Percentiles rank a stretch among this genome's conserved stretches.
phyloP scores from a whole-genome alignment of 2,888 invertebrate species.

The Monopis laevigella region DNA sequence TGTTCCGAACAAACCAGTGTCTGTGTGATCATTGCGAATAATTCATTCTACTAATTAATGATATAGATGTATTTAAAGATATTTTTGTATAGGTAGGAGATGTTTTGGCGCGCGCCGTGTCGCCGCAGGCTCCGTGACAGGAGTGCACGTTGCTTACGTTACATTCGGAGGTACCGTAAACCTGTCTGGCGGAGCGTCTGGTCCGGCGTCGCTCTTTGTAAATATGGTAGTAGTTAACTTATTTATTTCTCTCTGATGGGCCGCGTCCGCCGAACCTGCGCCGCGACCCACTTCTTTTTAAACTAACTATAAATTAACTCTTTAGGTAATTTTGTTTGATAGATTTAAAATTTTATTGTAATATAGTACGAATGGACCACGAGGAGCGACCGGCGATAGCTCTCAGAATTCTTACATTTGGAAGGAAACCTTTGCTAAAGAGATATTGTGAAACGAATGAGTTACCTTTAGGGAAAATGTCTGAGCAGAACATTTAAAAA shows the following conservation, averaged over 20 bases:
- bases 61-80: slow-evolving; percentile 46
- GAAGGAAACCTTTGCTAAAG: slow-evolving; percentile 29
- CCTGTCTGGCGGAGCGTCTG: not conserved
- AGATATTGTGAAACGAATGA: slow-evolving; percentile 34
- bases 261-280: slow-evolving; percentile 12
- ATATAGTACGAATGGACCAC: slow-evolving; percentile 55
- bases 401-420: slow-evolving; percentile 59
- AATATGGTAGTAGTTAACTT: slow-evolving; percentile 52
- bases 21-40: slow-evolving; percentile 53
- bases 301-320: too few species aligned
- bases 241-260: slow-evolving; percentile 49
- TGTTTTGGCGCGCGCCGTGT: too few species aligned
- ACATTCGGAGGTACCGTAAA: too few species aligned
- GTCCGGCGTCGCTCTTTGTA: slow-evolving; percentile 32
- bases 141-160: too few species aligned
- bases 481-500: slow-evolving; percentile 59
- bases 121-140: too few species aligned
- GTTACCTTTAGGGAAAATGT: slow-evolving; percentile 60
- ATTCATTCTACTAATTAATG: slow-evolving; percentile 18
- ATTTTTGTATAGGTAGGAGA: slow-evolving; percentile 59
- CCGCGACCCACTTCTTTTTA: slow-evolving; percentile 31
- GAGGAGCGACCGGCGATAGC: slow-evolving; percentile 46
- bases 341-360: slow-evolving; percentile 67
- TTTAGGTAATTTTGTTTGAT: slow-evolving; percentile 61
- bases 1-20: slow-evolving; percentile 59